Conservation (phyloP, 1,140 invertebrate species). For the Limonius californicus region DNA sequence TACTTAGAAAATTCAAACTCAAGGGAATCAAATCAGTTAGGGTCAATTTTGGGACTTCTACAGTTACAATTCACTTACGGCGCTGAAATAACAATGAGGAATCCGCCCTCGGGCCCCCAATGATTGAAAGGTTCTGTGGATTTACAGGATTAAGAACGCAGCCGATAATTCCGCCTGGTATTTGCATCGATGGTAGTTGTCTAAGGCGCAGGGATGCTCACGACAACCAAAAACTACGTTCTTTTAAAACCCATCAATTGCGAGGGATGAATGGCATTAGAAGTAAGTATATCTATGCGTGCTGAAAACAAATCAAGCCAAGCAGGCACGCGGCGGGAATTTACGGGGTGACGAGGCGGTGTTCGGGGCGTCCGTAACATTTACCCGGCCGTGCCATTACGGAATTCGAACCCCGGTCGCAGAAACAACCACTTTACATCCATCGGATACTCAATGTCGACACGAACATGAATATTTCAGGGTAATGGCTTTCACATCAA, state of each 20-base stretch:
- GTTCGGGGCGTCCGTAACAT: slow-evolving; percentile 17
- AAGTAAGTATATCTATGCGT: slow-evolving; percentile 15
- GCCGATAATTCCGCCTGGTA: too few relatives aligned
- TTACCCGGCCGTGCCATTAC: slow-evolving; percentile 21
- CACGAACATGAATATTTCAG: slow-evolving; percentile 29
- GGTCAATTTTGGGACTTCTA: too few relatives aligned
- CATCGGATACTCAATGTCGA: slow-evolving; percentile 24
- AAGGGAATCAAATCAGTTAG: too few relatives aligned
- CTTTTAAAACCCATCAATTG: neutral
- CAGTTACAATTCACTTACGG: too few relatives aligned
- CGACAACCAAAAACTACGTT: too few relatives aligned
- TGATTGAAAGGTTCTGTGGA: too few relatives aligned
- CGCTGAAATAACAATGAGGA: too few relatives aligned
- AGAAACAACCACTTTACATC: slow-evolving; percentile 28
- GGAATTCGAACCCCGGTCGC: slow-evolving; percentile 14
- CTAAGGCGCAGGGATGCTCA: too few relatives aligned
- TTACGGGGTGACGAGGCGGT: slow-evolving; percentile 16
- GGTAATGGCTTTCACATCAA: slow-evolving; percentile 25
- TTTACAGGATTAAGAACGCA: too few relatives aligned
- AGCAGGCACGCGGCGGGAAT: slow-evolving; percentile 11
- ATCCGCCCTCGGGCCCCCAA: too few relatives aligned
- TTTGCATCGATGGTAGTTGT: too few relatives aligned
- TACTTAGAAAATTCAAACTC: too few relatives aligned
- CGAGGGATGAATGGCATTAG: neutral
- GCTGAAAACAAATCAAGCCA: slow-evolving; percentile 24